phyloP scores from a whole-genome alignment of 35 echinoderm and acorn worm species.

The Hemicentrotus pulcherrimus region DNA sequence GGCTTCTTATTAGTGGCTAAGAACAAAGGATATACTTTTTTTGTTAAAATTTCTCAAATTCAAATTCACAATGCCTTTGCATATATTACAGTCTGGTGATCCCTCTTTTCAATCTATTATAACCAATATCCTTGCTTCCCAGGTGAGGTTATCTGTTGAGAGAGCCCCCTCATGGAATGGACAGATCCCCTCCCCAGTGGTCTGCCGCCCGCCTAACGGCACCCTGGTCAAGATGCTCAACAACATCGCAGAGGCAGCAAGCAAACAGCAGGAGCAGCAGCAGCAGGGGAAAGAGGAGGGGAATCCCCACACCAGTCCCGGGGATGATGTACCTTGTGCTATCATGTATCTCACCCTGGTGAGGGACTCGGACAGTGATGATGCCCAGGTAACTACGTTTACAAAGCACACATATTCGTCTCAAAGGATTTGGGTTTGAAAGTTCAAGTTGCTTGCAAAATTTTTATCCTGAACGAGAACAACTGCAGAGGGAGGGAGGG shows the following conservation, averaged over 20 bases:
- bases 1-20: no score
- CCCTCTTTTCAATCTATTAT: background rate
- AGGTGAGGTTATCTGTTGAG: constrained; percentile 33
- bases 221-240: constrained; percentile 58
- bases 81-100: background rate
- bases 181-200: constrained; percentile 41
- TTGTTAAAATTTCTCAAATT: no score
- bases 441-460: background rate
- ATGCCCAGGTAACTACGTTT: constrained; percentile 63
- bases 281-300: constrained; percentile 23
- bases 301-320: constrained; percentile 42
- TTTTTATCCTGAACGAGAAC: background rate
- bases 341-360: constrained; percentile 87
- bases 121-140: background rate
- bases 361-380: constrained; percentile 71
- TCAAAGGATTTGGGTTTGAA: background rate
- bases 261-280: background rate
- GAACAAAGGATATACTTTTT: no score
- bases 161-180: background rate
- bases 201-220: constrained; percentile 11
- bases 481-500: no score
- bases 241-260: constrained; percentile 19
- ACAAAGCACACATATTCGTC: no score
- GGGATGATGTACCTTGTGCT: constrained; percentile 67
- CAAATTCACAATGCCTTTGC: no score